Evolutionary conservation across 1,140 invertebrate genomes (phyloP), one percentile per base, ranked within the genome.

Genomic region (Apis laboriosa): DNA sequence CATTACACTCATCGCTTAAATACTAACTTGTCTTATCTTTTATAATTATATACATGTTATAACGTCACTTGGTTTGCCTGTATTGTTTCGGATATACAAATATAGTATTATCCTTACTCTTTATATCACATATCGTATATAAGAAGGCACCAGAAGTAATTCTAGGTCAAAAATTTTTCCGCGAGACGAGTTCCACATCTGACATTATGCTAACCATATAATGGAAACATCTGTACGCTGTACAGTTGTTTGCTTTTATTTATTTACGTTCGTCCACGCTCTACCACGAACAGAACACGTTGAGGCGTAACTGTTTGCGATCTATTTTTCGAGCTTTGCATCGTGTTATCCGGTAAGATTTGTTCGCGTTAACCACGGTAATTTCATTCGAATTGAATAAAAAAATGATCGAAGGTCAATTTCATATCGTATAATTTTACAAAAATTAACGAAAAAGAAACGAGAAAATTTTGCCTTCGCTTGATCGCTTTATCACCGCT

Each of bases 61-160:
- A 84, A 83, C 61, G 75, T 84, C 76, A 72, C 76, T 70, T 53
- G 63, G 49, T 43, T 86, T 86, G 85, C 76, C 58, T 72, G 70
- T 34, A 75, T 83, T 77, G 77, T 43, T 81, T 63, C 51, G 61
- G 43, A 68, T 77, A 43, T 71, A 63, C n/a, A 7, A 17, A 79
- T 34, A 77, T 70, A 56, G 34, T 43, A 43, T 43, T 43, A 43
- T 75, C 75, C 83, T 90, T 88, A 90, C 55, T 83, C 90, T 90
- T 77, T 89, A 90, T 90, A 90, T 90, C 90, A 91, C 90, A 90
- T 85, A 61, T 88, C 71, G 82, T 89, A 90, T 89, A 88, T 90
- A 90, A 90, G 89, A 90, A 90, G 88, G 85, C 89, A 91, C 88
- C 88, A 90, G 86, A 68, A 79, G 76, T 82, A 84, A 87, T 80